A percentile compares a stretch with the other conserved stretches of the same genome.
phyloP scores from a whole-genome alignment of 2,888 invertebrate species.

The Panopea generosa region DNA sequence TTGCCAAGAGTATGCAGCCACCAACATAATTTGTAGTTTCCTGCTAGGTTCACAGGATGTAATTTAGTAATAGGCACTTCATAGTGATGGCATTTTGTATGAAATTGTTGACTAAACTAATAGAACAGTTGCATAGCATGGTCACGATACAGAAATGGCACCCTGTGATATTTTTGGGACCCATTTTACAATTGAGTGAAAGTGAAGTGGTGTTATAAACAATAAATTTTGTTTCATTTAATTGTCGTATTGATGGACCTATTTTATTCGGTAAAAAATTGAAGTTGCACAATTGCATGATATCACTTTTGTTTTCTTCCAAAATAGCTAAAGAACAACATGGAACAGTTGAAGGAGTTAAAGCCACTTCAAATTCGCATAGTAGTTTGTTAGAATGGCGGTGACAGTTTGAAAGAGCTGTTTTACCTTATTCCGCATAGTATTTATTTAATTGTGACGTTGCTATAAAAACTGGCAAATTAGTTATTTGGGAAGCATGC shows the following conservation, averaged over 20 bases:
- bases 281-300: constrained; percentile 7
- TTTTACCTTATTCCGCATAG: no score
- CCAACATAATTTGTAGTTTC: no score
- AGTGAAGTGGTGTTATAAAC: constrained; percentile 11
- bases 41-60: no score
- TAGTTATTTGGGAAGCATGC: no score
- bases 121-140: constrained; percentile 10
- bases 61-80: no score
- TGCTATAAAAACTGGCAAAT: no score
- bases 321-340: neutral
- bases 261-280: constrained; percentile 12
- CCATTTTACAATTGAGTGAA: constrained; percentile 2
- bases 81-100: no score
- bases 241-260: neutral
- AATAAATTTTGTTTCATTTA: constrained; percentile 21
- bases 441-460: no score
- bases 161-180: neutral
- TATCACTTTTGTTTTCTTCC: neutral
- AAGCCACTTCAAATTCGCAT: neutral
- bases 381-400: no score
- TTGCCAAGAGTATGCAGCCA: no score
- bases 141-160: constrained; percentile 19
- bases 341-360: neutral
- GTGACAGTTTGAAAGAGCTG: no score
- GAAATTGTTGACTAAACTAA: neutral